Evolutionary conservation across 2,113 vertebrate genomes (phyloP).

Genomic region (Syrmaticus mikado): DNA sequence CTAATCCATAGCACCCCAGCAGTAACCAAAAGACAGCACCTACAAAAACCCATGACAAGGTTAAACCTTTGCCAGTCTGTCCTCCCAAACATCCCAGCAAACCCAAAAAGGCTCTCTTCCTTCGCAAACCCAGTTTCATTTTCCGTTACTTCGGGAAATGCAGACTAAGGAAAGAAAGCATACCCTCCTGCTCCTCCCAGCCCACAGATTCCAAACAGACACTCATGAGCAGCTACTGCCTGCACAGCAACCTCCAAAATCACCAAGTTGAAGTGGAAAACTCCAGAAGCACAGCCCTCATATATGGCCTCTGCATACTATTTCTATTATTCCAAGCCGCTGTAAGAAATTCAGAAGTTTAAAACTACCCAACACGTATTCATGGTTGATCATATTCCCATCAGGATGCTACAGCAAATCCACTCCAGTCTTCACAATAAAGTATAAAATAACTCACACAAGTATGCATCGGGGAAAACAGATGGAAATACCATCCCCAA

Average conservation of each 20-base stretch:
- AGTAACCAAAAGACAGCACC: rapidly evolving
- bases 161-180: not conserved
- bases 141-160: conserved; percentile 14
- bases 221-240: not conserved
- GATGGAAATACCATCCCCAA: not conserved
- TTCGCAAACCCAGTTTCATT: not conserved
- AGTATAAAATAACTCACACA: not conserved
- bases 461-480: not conserved
- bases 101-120: not conserved
- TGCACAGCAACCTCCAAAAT: not conserved
- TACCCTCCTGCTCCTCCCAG: not conserved
- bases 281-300: not conserved
- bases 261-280: not conserved
- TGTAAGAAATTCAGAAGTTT: not conserved
- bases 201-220: not conserved
- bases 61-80: not conserved
- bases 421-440: not conserved
- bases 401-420: not conserved
- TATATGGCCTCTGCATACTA: not conserved
- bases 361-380: not conserved
- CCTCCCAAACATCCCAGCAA: not conserved
- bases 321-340: not conserved
- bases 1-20: not conserved
- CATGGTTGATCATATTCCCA: not conserved
- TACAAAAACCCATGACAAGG: not conserved